These are phyloP conservation scores for Aulostomus chinensis DNA, from an alignment of 2,797 vertebrate genomes.

Conservation along the genomic window DNA sequence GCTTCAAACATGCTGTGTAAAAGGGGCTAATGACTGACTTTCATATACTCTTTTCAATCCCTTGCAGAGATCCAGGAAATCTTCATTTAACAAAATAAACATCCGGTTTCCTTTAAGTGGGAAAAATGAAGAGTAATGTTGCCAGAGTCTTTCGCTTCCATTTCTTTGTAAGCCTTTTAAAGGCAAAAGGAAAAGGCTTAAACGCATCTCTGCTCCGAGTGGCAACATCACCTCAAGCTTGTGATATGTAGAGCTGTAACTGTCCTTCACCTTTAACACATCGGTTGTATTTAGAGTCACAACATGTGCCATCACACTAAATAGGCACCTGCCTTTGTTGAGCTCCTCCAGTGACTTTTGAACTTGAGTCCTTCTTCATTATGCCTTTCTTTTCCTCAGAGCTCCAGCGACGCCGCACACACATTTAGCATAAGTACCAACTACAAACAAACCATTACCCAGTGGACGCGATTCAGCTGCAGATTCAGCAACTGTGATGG, in stretches of 20 bases:
- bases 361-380: constrained; percentile 57
- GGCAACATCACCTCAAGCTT: constrained; percentile 33
- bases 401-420: constrained; percentile 30
- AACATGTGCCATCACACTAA: constrained; percentile 42
- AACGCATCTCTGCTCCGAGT: constrained; percentile 28
- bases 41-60: too few relatives aligned
- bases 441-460: constrained; percentile 58
- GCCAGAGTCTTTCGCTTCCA: constrained; percentile 23
- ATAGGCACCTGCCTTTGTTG: constrained; percentile 44
- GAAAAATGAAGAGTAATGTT: constrained; percentile 9
- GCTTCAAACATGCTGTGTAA: too few relatives aligned
- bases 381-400: constrained; percentile 49
- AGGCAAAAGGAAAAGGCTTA: constrained; percentile 37
- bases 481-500: constrained; percentile 45
- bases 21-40: too few relatives aligned
- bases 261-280: constrained; percentile 48
- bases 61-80: constrained; percentile 9
- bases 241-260: constrained; percentile 51
- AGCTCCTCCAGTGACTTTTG: constrained; percentile 53
- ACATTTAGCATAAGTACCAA: constrained; percentile 3
- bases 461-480: constrained; percentile 37
- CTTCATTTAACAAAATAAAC: constrained; percentile 19
- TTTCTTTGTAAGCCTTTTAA: constrained; percentile 26
- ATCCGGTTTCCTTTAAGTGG: constrained; percentile 9
- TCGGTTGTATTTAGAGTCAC: constrained; percentile 39